Evolutionary conservation across 2,888 invertebrate genomes (phyloP).

Genomic region (Lumbricus terrestris): DNA sequence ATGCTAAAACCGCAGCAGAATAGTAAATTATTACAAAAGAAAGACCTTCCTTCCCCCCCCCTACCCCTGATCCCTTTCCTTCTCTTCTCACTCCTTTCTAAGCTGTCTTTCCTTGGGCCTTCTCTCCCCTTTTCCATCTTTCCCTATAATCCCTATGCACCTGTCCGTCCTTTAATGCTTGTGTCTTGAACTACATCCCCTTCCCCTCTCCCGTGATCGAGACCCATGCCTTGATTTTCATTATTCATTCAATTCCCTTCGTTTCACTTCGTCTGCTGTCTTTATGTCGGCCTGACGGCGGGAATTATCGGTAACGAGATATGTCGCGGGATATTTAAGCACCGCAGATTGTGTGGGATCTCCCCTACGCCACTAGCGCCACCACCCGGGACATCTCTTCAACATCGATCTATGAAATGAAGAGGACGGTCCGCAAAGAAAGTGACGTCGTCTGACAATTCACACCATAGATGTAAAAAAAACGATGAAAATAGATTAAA

Average conservation of each 20-base stretch:
- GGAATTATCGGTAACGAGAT: background rate
- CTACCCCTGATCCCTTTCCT: too few relatives aligned
- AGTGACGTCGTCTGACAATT: background rate
- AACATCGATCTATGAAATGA: background rate
- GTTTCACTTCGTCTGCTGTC: background rate
- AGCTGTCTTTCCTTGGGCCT: too few relatives aligned
- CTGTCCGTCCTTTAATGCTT: too few relatives aligned
- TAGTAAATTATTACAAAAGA: too few relatives aligned
- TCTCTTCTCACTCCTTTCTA: too few relatives aligned
- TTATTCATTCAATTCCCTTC: background rate
- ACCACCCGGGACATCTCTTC: background rate
- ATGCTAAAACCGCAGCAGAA: too few relatives aligned
- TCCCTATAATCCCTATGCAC: too few relatives aligned
- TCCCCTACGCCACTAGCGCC: background rate
- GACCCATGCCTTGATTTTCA: too few relatives aligned
- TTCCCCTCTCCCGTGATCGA: background rate
- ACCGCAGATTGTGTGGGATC: too few relatives aligned
- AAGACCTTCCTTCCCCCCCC: too few relatives aligned
- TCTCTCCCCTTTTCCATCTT: too few relatives aligned
- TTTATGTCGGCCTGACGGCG: background rate
- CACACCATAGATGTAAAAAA: background rate
- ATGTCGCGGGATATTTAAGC: background rate
- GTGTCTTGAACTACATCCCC: background rate
- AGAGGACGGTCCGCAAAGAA: background rate
- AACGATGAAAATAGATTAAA: too few relatives aligned